Base-by-base conservation (phyloP, 1,140 invertebrate genomes). In the Lordiphosa collinella region DNA sequence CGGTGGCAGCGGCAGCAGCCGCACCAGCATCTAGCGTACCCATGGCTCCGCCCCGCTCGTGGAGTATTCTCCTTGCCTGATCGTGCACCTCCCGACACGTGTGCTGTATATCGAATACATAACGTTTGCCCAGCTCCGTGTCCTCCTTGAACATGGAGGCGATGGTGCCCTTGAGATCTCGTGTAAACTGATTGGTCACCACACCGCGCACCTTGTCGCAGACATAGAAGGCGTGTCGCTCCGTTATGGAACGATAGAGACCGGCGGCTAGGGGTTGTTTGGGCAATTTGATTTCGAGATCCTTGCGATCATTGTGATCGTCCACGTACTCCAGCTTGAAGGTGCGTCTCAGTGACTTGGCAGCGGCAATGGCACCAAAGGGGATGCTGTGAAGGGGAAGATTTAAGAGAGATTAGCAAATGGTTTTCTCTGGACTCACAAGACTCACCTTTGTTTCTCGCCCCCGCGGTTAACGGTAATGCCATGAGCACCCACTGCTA, bases 141-240 rank as follows among this genome's bases (percentile, higher is more conserved):
- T 96, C 94, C 89, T 96, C 95, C 89, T 96, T 96, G 91, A 97
- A 97, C 87, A 96, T 94, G 1, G 95, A 96, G 50, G 94, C 94
- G 71, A 97, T 95, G n/a, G 95, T 96, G 50, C 96, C 96, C 91
- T 97, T 97, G 50, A 97, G 90, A 90, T 97, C 96, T 52, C 95
- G 91, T 31, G 96, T 95, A 80, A 95, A 96, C 88, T 97, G 96
- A 38, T 95, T 93, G 3, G 95, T 96, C 16, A 97, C 96, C 50
- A 95, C 95, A 71, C 92, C 95, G 9, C 95, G 91, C 1, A 97
- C 95, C 0, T 96, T 96, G 87, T 97, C 96, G 90, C 96, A 97
- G 70, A 95, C 95, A 88, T 96, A 97, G 90, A 97, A 97, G 3
- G 95, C 95, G 86, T 97, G 95, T 76, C 95, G 96, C 89, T 97